phyloP scores from a whole-genome alignment of 2,888 invertebrate genomes.

The Nudaria mundana region DNA sequence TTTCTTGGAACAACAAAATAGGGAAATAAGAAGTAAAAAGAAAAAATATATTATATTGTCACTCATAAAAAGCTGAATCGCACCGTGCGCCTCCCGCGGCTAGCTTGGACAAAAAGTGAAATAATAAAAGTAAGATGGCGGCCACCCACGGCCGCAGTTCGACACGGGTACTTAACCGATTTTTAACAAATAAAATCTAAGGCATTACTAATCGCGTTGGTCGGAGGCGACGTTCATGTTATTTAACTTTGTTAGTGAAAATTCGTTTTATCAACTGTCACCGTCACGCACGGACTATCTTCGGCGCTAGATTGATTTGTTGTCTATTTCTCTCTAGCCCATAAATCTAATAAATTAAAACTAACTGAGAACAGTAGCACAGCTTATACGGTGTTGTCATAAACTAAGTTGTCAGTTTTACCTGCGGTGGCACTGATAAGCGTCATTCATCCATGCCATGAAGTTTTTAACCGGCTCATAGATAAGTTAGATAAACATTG shows the following conservation, averaged over 20 bases:
- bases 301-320: slow-evolving; percentile 27
- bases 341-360: slow-evolving; percentile 35
- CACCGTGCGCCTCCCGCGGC: slow-evolving; percentile 73
- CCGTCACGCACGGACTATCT: slow-evolving; percentile 35
- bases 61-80: slow-evolving; percentile 77
- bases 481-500: slow-evolving; percentile 63
- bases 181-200: slow-evolving; percentile 82
- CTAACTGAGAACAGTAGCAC: slow-evolving; percentile 51
- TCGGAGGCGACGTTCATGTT: slow-evolving; percentile 55
- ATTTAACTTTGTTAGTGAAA: slow-evolving; percentile 61
- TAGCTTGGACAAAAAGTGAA: slow-evolving; percentile 74
- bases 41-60: slow-evolving; percentile 67
- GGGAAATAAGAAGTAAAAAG: slow-evolving; percentile 48
- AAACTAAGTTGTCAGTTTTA: slow-evolving; percentile 56
- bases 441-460: slow-evolving; percentile 51
- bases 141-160: slow-evolving; percentile 77
- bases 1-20: slow-evolving; percentile 64
- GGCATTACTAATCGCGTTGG: slow-evolving; percentile 76
- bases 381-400: slow-evolving; percentile 32
- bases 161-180: slow-evolving; percentile 82
- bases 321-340: slow-evolving; percentile 15
- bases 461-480: slow-evolving; percentile 43
- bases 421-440: slow-evolving; percentile 55
- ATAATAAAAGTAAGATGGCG: slow-evolving; percentile 73
- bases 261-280: slow-evolving; percentile 51